Percentiles rank a stretch among this genome's conserved stretches.
Evolutionary conservation across 2,113 vertebrate genomes (phyloP).

Genomic region (Sitta europaea): DNA sequence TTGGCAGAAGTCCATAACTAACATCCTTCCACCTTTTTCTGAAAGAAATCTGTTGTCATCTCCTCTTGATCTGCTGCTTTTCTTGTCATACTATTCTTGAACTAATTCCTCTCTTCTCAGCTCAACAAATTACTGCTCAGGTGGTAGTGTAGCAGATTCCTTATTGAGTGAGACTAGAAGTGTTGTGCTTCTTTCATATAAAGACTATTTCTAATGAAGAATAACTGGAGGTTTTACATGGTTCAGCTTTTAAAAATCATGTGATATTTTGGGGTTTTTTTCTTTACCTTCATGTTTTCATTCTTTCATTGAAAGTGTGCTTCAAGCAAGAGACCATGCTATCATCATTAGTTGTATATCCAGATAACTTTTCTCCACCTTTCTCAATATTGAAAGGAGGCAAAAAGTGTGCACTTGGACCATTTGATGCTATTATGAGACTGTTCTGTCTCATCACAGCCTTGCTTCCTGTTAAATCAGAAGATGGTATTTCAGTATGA

Average conservation of each 20-base stretch:
- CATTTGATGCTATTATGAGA: not conserved
- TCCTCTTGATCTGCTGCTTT: not conserved
- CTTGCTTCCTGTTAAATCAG: not conserved
- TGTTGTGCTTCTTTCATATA: not conserved
- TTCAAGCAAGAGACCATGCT: not conserved
- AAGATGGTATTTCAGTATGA: not conserved
- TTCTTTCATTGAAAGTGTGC: not conserved
- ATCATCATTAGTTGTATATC: not conserved
- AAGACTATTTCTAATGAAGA: not conserved
- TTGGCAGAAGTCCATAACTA: not conserved
- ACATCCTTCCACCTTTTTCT: constrained; percentile 32
- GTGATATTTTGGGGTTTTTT: not conserved
- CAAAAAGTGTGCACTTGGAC: not conserved
- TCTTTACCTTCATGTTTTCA: not conserved
- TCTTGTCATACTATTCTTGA: not conserved
- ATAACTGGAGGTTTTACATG: not conserved
- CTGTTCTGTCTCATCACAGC: not conserved
- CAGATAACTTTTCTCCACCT: not conserved
- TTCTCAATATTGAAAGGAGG: not conserved
- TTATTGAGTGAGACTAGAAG: not conserved
- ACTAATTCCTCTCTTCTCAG: not conserved
- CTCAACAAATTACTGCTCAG: not conserved
- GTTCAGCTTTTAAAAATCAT: not conserved
- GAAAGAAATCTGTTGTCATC: constrained; percentile 19
- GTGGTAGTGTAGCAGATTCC: not conserved